Percentiles rank a stretch among this genome's conserved stretches.
These are phyloP conservation scores for Atta cephalotes DNA, from an alignment of 1,140 invertebrate genomes.

Conservation along the genomic window DNA sequence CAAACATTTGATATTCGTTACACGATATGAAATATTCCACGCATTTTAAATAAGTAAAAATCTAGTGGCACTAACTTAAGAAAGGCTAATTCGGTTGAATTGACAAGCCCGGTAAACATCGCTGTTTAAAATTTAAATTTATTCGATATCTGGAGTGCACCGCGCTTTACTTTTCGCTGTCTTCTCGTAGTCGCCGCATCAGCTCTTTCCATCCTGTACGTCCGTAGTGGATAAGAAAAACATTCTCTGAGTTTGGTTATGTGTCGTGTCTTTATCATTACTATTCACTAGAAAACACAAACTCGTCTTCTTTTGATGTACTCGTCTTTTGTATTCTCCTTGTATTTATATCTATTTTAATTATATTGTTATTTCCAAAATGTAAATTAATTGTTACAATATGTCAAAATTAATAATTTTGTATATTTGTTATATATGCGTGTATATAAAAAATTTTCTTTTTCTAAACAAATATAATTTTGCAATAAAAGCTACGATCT, in stretches of 20 bases:
- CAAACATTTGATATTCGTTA: neutral
- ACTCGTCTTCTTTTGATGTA: constrained; percentile 46
- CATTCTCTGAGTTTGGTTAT: constrained; percentile 68
- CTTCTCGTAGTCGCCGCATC: constrained; percentile 28
- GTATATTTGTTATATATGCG: neutral
- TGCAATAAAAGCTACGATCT: constrained; percentile 1
- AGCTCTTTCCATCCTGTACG: constrained; percentile 45
- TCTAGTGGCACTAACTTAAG: constrained; percentile 38
- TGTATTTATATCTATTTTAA: neutral
- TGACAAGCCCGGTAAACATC: constrained; percentile 69
- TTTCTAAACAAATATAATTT: constrained; percentile 18
- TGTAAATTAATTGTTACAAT: constrained; percentile 1
- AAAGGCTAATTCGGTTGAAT: constrained; percentile 73
- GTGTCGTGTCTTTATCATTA: constrained; percentile 66
- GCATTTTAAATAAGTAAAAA: neutral
- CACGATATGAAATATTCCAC: neutral
- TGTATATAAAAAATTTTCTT: neutral
- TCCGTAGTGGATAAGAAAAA: constrained; percentile 71
- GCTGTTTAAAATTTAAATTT: constrained; percentile 79
- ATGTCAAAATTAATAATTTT: constrained; percentile 1
- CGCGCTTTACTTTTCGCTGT: constrained; percentile 47
- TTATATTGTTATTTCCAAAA: neutral
- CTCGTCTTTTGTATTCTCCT: constrained; percentile 6
- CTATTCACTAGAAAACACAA: constrained; percentile 45
- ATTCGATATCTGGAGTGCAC: constrained; percentile 66